A percentile compares a stretch with the other conserved stretches of the same genome.
Evolutionary conservation across 2,113 vertebrate species (phyloP).

Genomic region (Perognathus longimembris): DNA sequence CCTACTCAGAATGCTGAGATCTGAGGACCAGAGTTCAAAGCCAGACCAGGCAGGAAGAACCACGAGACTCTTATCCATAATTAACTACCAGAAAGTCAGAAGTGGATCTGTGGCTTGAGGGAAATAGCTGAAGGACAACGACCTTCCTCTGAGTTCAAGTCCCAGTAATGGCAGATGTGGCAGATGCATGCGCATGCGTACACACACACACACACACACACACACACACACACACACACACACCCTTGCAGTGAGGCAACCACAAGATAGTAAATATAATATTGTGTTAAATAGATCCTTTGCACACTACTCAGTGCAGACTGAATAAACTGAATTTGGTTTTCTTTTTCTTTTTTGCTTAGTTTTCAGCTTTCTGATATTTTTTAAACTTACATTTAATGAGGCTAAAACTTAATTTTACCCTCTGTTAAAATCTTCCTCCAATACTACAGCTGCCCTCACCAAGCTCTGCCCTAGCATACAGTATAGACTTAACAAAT

Average conservation of each 20-base stretch:
- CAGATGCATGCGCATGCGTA: no score
- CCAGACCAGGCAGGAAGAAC: no score
- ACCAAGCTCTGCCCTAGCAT: not conserved
- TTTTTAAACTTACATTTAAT: not conserved
- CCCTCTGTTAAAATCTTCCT: not conserved
- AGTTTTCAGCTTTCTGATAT: not conserved
- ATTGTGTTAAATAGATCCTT: slow-evolving; percentile 53
- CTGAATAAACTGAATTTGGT: not conserved
- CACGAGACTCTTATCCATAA: no score
- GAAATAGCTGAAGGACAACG: no score
- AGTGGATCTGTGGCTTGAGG: no score
- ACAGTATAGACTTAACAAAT: not conserved
- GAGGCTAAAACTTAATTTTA: not conserved
- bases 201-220: no score
- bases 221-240: no score
- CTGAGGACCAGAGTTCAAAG: no score
- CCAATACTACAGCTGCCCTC: not conserved
- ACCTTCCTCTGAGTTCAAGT: no score
- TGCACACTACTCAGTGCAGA: not conserved
- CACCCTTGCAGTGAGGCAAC: not conserved
- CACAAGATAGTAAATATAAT: not conserved
- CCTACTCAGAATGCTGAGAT: no score
- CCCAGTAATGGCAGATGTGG: no score
- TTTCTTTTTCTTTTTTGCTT: not conserved
- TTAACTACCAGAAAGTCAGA: no score